A percentile compares a stretch with the other conserved stretches of the same genome.
Conservation (phyloP, 1,140 invertebrate species). For the Drosophila lacertosa region DNA sequence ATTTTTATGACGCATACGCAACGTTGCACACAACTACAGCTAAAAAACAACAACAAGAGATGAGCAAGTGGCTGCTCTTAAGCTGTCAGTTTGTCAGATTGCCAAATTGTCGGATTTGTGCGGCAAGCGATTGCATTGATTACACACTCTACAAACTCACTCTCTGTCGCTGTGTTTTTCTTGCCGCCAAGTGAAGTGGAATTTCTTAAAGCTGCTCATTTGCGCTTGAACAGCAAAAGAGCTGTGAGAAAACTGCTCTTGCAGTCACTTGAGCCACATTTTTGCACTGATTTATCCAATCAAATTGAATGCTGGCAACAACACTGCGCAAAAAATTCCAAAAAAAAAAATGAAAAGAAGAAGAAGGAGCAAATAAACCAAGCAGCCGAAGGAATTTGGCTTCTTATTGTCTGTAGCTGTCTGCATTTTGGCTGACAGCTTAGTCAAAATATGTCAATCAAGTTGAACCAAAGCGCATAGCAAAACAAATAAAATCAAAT, state of each 20-base stretch:
- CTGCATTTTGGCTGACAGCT: constrained; percentile 65
- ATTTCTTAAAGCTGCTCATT: constrained; percentile 41
- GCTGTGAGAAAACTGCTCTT: constrained; percentile 32
- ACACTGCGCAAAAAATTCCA: constrained; percentile 44
- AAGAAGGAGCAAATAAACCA: too few species aligned
- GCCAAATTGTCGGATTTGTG: constrained; percentile 47
- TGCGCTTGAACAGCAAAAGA: constrained; percentile 15
- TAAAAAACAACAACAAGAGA: constrained; percentile 28
- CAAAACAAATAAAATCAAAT: constrained; percentile 54
- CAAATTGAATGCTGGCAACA: constrained; percentile 57
- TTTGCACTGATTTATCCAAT: constrained; percentile 49
- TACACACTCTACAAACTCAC: constrained; percentile 18
- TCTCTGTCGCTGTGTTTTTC: background rate
- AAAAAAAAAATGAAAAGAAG: constrained; percentile 27
- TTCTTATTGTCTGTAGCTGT: constrained; percentile 47
- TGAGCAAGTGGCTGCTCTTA: constrained; percentile 35
- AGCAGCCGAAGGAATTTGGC: constrained; percentile 28
- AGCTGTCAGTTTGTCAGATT: constrained; percentile 26
- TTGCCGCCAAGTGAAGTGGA: background rate
- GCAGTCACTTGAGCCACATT: constrained; percentile 50
- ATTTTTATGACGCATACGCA: constrained; percentile 72
- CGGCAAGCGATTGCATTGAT: constrained; percentile 32
- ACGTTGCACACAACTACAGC: constrained; percentile 58
- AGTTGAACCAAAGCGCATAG: constrained; percentile 35
- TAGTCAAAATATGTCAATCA: constrained; percentile 78